Base-by-base conservation (phyloP, 2,113 vertebrate species). In the Oreotragus oreotragus region DNA sequence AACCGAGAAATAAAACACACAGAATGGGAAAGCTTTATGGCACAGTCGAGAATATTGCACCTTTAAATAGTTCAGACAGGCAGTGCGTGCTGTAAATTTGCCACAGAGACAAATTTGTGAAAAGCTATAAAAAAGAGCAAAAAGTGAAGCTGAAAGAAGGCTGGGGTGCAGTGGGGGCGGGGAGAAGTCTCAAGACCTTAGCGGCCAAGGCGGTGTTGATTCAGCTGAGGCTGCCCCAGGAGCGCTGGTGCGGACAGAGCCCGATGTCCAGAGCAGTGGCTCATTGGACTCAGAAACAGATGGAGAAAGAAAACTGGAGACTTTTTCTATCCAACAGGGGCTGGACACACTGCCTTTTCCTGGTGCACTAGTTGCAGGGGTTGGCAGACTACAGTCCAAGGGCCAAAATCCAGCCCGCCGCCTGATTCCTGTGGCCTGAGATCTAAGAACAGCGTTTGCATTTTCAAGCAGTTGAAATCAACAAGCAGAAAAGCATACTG, bases 1-100 rank as follows among this genome's bases (percentile, higher is more conserved):
- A 98, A 98, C 96, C 93, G 96, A 98, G 98, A 98, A 98, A 99
- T 98, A 98, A 99, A 99, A 98, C 98, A 98, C 97, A 90, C 94
- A 96, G 95, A 98, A 98, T 77, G 96, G 98, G 97, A 98, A 97
- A 96, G 98, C 98, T 98, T 98, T 98, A 98, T 95, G 96, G 51
- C 76, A 5, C 97, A 76, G 60, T 86, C 94, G 92, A 99, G 98
- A 98, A 97, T 98, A 98, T 96, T 81, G 97, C 97, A 97, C 97
- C 98, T 98, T 98, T 98, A 97, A 98, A 98, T 96, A 97, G 97
- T 97, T 98, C 94, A 98, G 97, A 97, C 96, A 98, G 98, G 97
- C 97, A 77, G 88, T 58, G 96, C 3, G 25, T 79, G 98, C 97
- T 98, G 97, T 98, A 98, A 98, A 99, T 96, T 98, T 30, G 16